A percentile compares a stretch with the other conserved stretches of the same genome.
These are phyloP conservation scores for Thymelicus acteon DNA, from an alignment of 2,888 invertebrate genomes.

Conservation along the genomic window DNA sequence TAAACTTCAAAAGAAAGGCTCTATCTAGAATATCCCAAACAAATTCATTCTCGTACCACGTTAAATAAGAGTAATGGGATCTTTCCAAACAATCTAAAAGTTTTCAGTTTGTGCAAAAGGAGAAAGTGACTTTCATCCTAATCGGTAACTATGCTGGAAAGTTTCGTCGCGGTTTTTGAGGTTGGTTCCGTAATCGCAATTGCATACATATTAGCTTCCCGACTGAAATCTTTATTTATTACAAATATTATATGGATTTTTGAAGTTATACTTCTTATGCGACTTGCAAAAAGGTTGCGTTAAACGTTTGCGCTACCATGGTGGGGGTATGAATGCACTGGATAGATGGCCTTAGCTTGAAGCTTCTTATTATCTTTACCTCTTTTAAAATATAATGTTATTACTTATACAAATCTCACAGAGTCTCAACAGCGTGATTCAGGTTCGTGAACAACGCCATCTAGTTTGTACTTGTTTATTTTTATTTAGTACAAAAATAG, in stretches of 20 bases:
- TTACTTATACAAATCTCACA: too few relatives aligned
- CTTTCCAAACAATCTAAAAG: slow-evolving; percentile 54
- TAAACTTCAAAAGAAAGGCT: background rate
- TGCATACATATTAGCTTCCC: background rate
- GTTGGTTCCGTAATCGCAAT: slow-evolving; percentile 19
- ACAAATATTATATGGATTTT: background rate
- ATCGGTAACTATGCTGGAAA: slow-evolving; percentile 45
- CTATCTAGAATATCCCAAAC: slow-evolving; percentile 12
- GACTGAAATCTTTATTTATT: background rate
- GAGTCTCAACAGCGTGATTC: too few relatives aligned
- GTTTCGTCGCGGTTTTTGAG: slow-evolving; percentile 14
- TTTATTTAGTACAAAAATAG: too few relatives aligned
- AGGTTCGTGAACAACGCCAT: too few relatives aligned
- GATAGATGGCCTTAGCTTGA: too few relatives aligned
- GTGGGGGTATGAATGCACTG: too few relatives aligned
- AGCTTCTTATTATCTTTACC: too few relatives aligned
- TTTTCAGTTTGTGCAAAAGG: slow-evolving; percentile 70
- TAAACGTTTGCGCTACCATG: too few relatives aligned
- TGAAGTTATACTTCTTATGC: too few relatives aligned
- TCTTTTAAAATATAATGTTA: too few relatives aligned
- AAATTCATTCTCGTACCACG: slow-evolving; percentile 24
- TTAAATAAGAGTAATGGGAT: slow-evolving; percentile 25
- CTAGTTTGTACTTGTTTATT: too few relatives aligned
- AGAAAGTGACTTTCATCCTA: slow-evolving; percentile 67
- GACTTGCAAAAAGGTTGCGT: too few relatives aligned